Base-by-base conservation (phyloP, 2,113 vertebrate species). In the Mustelus asterias region DNA sequence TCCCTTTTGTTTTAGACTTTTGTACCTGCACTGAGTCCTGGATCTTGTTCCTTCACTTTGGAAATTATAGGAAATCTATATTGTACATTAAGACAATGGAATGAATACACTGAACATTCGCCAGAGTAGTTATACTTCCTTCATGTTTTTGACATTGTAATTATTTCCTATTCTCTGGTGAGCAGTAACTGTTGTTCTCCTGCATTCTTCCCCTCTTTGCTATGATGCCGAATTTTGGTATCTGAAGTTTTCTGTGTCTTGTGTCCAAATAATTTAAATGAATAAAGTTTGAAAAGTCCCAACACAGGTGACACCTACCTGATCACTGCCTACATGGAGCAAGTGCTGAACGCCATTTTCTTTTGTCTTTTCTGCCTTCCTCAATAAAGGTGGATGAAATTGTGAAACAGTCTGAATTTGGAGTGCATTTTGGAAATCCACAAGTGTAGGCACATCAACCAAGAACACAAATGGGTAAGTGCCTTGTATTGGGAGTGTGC, bases 381-480 rank as follows among this genome's bases (percentile, higher is more conserved):
- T 6, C 78, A 33, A 41, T n/a, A 41, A 18, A 37, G n/a, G 2
- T 83, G n/a, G 78, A 83, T 83, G 78, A 37, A 83, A 41, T 83
- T 83, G n/a, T 37, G 78, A 83, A 83, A 16, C 78, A 83, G 78
- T 13, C 78, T 83, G 78, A 83, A 41, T 83, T 83, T 83, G n/a
- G 78, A 37, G 78, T 37, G n/a, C 16, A 83, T 37, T 83, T 80
- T 83, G 78, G n/a, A 83, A 16, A 83, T 83, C n/a, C 78, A 83
- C 70, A 37, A n/a, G 78, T 83, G 78, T 37, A 83, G n/a, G 78
- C 37, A 83, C 78, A 83, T 83, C 78, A 37, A 16, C 37, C n/a
- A 83, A 37, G n/a, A 83, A 83, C 78, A 80, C 33, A 83, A n/a
- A 80, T 80, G 76, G 76, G n/a, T 37, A 83, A 83, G 76, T 80